phyloP scores from a whole-genome alignment of 2,888 invertebrate genomes.

The Drosophila anomalata region DNA sequence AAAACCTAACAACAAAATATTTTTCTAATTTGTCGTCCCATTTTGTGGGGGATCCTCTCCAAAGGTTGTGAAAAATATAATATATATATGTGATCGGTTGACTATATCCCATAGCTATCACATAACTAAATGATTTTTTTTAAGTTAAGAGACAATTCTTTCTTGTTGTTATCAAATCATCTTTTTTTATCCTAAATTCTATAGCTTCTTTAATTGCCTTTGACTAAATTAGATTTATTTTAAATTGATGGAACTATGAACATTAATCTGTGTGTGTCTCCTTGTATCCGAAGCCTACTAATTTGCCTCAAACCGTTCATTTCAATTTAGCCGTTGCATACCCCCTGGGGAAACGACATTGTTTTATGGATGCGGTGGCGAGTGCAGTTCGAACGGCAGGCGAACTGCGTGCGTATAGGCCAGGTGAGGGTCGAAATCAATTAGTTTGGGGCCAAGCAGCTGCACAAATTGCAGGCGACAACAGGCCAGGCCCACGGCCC shows the following conservation, averaged over 20 bases:
- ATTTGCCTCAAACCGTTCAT: constrained; percentile 1
- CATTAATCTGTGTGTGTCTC: not conserved
- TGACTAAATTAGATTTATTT: not conserved
- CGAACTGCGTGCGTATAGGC: constrained; percentile 23
- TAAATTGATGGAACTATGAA: not conserved
- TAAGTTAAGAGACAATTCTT: no score
- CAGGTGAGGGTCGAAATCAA: constrained; percentile 27
- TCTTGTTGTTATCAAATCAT: no score
- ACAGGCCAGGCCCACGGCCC: constrained; percentile 27
- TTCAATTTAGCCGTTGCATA: constrained; percentile 12
- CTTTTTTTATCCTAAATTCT: no score
- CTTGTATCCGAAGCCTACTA: not conserved
- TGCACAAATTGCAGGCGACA: constrained; percentile 42
- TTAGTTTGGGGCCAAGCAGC: constrained; percentile 38
- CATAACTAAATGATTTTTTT: no score
- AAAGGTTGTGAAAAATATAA: no score
- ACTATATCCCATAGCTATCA: no score
- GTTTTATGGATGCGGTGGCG: constrained; percentile 29
- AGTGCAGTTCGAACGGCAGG: not conserved
- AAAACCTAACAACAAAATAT: no score
- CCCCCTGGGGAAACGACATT: constrained; percentile 4
- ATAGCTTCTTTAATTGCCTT: no score
- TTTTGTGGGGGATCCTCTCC: no score
- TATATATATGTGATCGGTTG: no score
- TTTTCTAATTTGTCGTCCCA: no score